Percentiles rank a stretch among this genome's conserved stretches.
Conservation (phyloP, 2,113 vertebrate genomes). For the Austrofundulus limnaeus region DNA sequence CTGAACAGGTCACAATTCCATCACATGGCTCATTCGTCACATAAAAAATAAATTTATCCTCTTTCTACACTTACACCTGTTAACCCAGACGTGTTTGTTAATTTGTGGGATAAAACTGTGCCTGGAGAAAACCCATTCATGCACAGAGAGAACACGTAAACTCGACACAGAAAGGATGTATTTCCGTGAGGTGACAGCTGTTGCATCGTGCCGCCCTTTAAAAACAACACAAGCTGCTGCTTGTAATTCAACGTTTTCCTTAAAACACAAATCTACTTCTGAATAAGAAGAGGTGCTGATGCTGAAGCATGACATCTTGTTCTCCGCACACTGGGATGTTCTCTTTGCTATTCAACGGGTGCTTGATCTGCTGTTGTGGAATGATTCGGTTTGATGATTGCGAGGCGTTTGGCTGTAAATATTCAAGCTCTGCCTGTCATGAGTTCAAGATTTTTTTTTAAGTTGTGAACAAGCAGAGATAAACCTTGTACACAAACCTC, state of each 20-base stretch:
- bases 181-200: too few species aligned
- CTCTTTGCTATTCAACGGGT: conserved; percentile 30
- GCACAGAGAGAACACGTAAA: too few species aligned
- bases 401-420: not conserved
- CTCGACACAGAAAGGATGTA: too few species aligned
- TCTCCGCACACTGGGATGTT: not conserved
- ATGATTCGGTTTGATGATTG: not conserved
- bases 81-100: too few species aligned
- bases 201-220: not conserved
- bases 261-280: too few species aligned
- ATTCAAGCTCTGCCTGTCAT: not conserved
- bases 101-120: too few species aligned
- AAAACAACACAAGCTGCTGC: conserved; percentile 13
- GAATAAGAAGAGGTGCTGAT: conserved; percentile 10
- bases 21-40: too few species aligned
- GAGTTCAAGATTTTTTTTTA: not conserved
- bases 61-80: too few species aligned
- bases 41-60: too few species aligned
- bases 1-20: too few species aligned
- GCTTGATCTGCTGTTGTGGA: conserved; percentile 12
- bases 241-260: conserved; percentile 33
- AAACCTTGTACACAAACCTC: too few species aligned
- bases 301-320: not conserved
- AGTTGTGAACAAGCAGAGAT: not conserved
- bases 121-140: too few species aligned